Evolutionary conservation across 1,140 invertebrate genomes (phyloP).

Genomic region (Aphelinus atriplicis): DNA sequence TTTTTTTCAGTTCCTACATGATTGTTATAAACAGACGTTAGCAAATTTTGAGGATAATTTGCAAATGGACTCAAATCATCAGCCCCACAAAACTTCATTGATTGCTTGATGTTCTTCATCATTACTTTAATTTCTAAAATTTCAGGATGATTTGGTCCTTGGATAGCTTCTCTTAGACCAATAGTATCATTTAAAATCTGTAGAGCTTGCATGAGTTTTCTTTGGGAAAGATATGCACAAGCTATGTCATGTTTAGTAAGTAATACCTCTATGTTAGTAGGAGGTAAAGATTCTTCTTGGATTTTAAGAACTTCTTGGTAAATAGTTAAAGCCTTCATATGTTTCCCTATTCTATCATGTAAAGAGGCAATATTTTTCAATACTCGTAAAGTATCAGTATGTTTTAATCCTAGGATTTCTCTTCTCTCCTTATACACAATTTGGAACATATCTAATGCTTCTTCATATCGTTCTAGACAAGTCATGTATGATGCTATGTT

Average conservation of each 20-base stretch:
- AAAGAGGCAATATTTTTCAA: conserved; percentile 38
- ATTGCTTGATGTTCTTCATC: no score
- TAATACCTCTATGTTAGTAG: conserved; percentile 4
- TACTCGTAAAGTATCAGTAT: conserved; percentile 34
- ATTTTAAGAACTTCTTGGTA: neutral
- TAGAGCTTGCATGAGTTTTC: conserved; percentile 25
- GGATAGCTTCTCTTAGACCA: neutral
- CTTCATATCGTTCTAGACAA: conserved; percentile 42
- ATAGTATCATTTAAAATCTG: conserved; percentile 19
- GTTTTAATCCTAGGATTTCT: conserved; percentile 41
- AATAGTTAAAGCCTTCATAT: neutral
- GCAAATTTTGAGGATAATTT: neutral
- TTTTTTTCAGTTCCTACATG: neutral
- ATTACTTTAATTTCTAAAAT: neutral
- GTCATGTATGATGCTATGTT: conserved; percentile 6
- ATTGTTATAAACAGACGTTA: neutral
- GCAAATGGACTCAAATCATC: neutral
- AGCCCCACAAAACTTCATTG: no score
- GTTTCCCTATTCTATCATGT: neutral
- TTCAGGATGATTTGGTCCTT: neutral
- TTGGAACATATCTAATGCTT: conserved; percentile 47
- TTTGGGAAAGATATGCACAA: conserved; percentile 14
- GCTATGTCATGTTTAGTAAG: conserved; percentile 39
- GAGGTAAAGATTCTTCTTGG: neutral
- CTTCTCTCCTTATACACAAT: conserved; percentile 43